phyloP scores from a whole-genome alignment of 2,888 invertebrate genomes.

The Stenolophus ochropezus region DNA sequence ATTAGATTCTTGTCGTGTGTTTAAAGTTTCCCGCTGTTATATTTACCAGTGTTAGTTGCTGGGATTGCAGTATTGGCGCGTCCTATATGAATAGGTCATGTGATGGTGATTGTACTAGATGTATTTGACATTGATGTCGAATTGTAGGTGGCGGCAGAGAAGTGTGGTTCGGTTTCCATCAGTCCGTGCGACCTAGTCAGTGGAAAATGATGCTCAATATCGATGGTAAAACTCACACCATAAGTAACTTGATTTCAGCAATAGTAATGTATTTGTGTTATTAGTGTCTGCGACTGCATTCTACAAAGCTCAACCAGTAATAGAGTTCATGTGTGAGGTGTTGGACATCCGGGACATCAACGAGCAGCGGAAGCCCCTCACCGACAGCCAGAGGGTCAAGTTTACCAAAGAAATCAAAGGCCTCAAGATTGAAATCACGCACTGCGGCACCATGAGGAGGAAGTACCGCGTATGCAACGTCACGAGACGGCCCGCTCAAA shows the following conservation, averaged over 20 bases:
- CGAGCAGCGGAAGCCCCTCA: constrained; percentile 96
- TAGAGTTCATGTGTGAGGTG: constrained; percentile 99
- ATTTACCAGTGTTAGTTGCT: no score
- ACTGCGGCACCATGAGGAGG: constrained; percentile 98
- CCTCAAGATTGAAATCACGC: constrained; percentile 99
- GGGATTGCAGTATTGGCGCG: no score
- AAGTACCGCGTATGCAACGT: constrained; percentile 99
- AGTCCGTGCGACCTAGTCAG: constrained; percentile 98
- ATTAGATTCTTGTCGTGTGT: no score
- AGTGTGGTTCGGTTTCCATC: constrained; percentile 99
- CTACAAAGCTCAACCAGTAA: constrained; percentile 99
- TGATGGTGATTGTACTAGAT: no score
- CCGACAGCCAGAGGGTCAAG: constrained; percentile 98
- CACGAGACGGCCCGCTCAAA: constrained; percentile 98
- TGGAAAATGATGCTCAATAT: constrained; percentile 99
- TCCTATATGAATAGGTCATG: no score
- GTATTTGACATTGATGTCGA: not conserved
- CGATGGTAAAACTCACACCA: no score
- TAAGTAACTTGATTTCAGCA: no score
- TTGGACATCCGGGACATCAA: constrained; percentile 96
- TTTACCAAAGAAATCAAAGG: constrained; percentile 99
- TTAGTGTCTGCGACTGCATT: constrained; percentile 99
- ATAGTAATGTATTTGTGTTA: no score
- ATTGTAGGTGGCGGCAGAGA: constrained; percentile 90
- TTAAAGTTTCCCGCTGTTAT: no score